Conservation (phyloP, 1,140 invertebrate genomes). For the Hydropsyche tenuis region DNA sequence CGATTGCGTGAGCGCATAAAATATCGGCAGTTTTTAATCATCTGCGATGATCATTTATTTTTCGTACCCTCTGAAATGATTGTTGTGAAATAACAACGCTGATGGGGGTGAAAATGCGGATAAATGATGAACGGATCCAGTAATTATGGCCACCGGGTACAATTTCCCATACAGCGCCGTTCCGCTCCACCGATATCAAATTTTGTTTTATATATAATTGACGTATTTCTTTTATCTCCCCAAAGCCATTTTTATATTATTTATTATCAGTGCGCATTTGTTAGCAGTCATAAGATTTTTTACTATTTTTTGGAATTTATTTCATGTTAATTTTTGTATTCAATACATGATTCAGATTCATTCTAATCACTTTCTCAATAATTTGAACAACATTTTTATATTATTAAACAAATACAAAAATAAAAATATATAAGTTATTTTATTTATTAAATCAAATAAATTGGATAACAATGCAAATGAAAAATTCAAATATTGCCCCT, state of each 20-base stretch:
- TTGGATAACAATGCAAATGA: no score
- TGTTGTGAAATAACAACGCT: slow-evolving; percentile 6
- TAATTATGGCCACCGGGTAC: slow-evolving; percentile 50
- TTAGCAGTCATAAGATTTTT: neutral
- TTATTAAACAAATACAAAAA: no score
- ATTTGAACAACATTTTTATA: no score
- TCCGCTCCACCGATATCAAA: slow-evolving; percentile 48
- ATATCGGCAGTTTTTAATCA: slow-evolving; percentile 20
- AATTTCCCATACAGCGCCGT: slow-evolving; percentile 48
- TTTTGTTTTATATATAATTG: slow-evolving; percentile 47
- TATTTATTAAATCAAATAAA: no score
- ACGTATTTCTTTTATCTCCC: slow-evolving; percentile 49
- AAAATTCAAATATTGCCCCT: slow-evolving; percentile 18
- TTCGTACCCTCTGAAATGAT: neutral
- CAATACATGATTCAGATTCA: no score
- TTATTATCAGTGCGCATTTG: neutral
- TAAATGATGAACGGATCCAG: slow-evolving; percentile 30
- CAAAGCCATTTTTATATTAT: slow-evolving; percentile 41
- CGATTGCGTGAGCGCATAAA: neutral
- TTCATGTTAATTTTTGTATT: neutral
- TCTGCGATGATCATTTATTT: slow-evolving; percentile 14
- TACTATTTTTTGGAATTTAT: neutral
- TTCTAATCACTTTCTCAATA: no score
- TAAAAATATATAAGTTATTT: no score
- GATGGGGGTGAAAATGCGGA: slow-evolving; percentile 26